Evolutionary conservation across 2,888 invertebrate species (phyloP), one percentile per base, ranked within the genome.

Genomic region (Chrysotoxum bicinctum): DNA sequence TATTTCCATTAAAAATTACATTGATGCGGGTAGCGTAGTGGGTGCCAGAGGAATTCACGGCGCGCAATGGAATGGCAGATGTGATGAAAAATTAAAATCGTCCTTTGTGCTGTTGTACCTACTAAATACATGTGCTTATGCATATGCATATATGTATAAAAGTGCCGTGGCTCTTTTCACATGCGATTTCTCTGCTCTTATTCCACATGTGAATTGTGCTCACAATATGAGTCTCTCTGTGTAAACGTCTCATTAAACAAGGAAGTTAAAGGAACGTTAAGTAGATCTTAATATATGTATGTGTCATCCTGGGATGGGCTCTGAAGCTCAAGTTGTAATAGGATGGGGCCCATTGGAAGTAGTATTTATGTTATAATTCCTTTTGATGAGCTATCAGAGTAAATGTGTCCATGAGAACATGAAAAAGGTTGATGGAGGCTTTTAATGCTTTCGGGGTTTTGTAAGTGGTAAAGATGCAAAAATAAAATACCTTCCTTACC

Each of bases 181-280:
- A 83, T 69, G 62, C 68, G 68, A 62, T 69, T 76, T 70, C 81
- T 50, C 48, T 73, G 54, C 68, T 77, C 68, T 68, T 54, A 62
- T 77, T 58, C 60, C 60, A 45, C 78, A 60, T 82, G 45, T 7
- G 60, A 69, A 66, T 70, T 76, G 66, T 69, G 60, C 68, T 54
- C 70, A 76, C 40, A 69, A 64, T 45, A 30, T 58, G 66, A 66
- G 76, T n/a, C 58, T n/a, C 77, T 30, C 19, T 73, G 66, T 60
- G 73, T 82, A 68, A 82, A 73, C 73, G 60, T 77, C 73, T 73
- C 72, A 82, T 82, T 82, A 48, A 82, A 82, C 77, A 82, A 83
- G 68, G 62, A 83, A 73, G 68, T 45, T 62, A 45, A 50, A 50
- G 72, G 52, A 62, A 54, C 78, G 68, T 54, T 54, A 62, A 48